Conservation (phyloP, 2,888 invertebrate species). For the Selenia dentaria region DNA sequence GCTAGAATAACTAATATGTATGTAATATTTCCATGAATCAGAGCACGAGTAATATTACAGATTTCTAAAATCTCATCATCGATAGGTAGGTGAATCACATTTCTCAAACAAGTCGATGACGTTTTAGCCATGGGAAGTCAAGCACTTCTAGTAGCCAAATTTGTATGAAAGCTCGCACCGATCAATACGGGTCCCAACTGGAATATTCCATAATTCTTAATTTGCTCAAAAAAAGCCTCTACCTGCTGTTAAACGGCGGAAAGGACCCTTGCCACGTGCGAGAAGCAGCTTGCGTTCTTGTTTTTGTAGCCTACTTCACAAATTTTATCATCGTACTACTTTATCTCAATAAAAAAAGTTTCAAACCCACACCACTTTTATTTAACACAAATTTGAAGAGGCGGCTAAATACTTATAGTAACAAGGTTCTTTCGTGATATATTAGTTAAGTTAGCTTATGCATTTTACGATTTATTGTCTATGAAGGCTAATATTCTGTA, state of each 20-base stretch:
- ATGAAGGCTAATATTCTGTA: slow-evolving; percentile 35
- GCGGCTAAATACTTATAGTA: not conserved
- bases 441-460: slow-evolving; percentile 6
- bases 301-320: slow-evolving; percentile 24
- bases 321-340: not conserved
- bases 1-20: no score
- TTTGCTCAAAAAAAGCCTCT: slow-evolving; percentile 68
- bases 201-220: slow-evolving; percentile 68
- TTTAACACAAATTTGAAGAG: no score
- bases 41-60: not conserved
- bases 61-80: slow-evolving; percentile 1
- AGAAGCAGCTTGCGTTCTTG: slow-evolving; percentile 60
- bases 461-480: slow-evolving; percentile 34
- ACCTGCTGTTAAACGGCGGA: slow-evolving; percentile 79
- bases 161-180: slow-evolving; percentile 23
- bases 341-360: slow-evolving; percentile 8
- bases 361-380: no score
- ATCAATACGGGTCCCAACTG: slow-evolving; percentile 48
- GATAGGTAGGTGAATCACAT: slow-evolving; percentile 11
- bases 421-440: slow-evolving; percentile 16
- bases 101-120: slow-evolving; percentile 10
- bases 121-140: slow-evolving; percentile 17
- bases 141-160: slow-evolving; percentile 1
- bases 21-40: slow-evolving; percentile 7
- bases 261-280: slow-evolving; percentile 81